phyloP scores from a whole-genome alignment of 30 jellyfish, hydroid and myxozoan species.

The Haliclystus octoradiatus region DNA sequence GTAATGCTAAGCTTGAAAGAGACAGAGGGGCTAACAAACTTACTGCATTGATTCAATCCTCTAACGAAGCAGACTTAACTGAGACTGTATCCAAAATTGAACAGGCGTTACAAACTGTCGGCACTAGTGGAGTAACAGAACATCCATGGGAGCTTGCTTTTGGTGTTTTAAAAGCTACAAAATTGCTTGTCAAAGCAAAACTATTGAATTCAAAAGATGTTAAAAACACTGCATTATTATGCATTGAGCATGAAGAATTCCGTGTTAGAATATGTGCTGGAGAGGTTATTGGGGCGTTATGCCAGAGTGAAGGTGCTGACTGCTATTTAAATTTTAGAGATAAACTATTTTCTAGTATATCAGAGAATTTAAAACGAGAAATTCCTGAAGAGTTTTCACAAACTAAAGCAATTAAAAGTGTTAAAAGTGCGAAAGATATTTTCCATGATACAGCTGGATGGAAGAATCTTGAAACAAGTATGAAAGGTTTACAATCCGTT shows the following conservation, averaged over 20 bases:
- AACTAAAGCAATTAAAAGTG: conserved; percentile 38
- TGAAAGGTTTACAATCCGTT: conserved; percentile 83
- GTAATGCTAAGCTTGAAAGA: conserved; percentile 74
- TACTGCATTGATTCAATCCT: neutral
- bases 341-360: conserved; percentile 50
- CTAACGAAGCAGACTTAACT: conserved; percentile 5
- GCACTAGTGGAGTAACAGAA: neutral
- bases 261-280: conserved; percentile 94
- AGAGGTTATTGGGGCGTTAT: conserved; percentile 72
- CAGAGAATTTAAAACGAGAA: conserved; percentile 62
- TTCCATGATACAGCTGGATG: conserved; percentile 99
- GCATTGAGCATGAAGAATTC: conserved; percentile 61
- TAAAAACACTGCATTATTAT: conserved; percentile 14
- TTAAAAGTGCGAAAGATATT: conserved; percentile 66
- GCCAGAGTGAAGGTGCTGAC: conserved; percentile 44
- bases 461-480: conserved; percentile 93
- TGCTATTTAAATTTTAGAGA: conserved; percentile 44
- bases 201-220: conserved; percentile 8
- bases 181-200: conserved; percentile 24
- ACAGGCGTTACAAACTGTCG: neutral
- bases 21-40: conserved; percentile 54
- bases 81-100: neutral
- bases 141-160: conserved; percentile 61
- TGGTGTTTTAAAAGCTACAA: conserved; percentile 67
- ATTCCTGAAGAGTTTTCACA: conserved; percentile 37